Evolutionary conservation across 1,140 invertebrate genomes (phyloP), one percentile per base, ranked within the genome.

Genomic region (Dendroctonus ponderosae): DNA sequence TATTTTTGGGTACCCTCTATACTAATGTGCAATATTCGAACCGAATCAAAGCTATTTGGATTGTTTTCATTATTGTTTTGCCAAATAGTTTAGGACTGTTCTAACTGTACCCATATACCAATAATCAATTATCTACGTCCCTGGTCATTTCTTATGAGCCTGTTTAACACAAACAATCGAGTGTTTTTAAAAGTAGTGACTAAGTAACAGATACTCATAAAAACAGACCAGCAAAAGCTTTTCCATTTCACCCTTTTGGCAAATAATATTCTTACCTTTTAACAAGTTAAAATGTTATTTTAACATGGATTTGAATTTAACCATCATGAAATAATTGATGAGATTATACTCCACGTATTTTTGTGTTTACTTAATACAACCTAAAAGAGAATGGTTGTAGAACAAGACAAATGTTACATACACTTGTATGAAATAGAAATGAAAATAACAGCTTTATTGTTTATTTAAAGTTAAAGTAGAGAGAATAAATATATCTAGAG

Each of bases 311-410:
- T 58, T 42, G 42, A 15, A 43, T 54, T 39, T 54, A 11, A 37
- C 38, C 12, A 54, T 54, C 26, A 26, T 26, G 1, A 26, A 26
- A 26, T 26, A 26, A 26, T 26, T 26, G 1, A 26, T 26, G 26
- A 26, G 26, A 26, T n/a, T 57, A 37, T 60, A n/a, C 12, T 38
- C 58, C 43, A 62, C 48, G 41, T 39, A 62, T 51, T 15, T 54
- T 41, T 63, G 50, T 46, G 50, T 54, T 15, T 62, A 51, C 62
- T 64, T 68, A 62, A 69, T 63, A 71, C 62, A 71, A 67, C 70
- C 70, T 71, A 71, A 71, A 71, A 71, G 67, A 71, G 49, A 67
- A 71, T 40, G 64, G 68, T 70, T 70, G 64, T 71, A 70, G 56
- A 65, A 58, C 26, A 60, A 60, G 57, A 48, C 26, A 38, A 37